These are phyloP conservation scores for Lycia hirtaria DNA, from an alignment of 2,888 invertebrate genomes.

Conservation along the genomic window DNA sequence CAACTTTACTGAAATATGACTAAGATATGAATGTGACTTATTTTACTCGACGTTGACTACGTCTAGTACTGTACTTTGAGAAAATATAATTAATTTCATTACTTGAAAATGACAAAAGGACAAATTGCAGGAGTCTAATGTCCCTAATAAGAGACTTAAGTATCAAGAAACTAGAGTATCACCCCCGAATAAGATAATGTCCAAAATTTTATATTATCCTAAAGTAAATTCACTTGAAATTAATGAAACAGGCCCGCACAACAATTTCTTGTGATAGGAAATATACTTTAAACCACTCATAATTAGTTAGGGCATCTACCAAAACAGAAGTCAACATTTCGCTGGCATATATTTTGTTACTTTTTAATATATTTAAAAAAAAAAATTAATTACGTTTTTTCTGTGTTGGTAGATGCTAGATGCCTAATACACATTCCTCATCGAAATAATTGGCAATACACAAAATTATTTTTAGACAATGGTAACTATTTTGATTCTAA, in stretches of 20 bases:
- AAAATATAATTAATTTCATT: too few species aligned
- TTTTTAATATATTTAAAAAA: too few species aligned
- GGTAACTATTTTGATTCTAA: constrained; percentile 39
- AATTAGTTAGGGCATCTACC: constrained; percentile 12
- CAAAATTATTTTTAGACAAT: constrained; percentile 26
- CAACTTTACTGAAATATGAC: not conserved
- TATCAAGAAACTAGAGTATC: too few species aligned
- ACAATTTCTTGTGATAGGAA: constrained; percentile 6
- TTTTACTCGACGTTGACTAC: too few species aligned
- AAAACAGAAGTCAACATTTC: constrained; percentile 16
- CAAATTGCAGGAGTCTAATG: too few species aligned
- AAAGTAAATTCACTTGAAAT: constrained; percentile 4
- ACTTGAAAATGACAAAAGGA: too few species aligned
- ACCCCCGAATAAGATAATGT: not conserved
- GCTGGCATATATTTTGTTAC: too few species aligned
- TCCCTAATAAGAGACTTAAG: too few species aligned
- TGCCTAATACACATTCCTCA: constrained; percentile 16
- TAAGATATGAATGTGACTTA: too few species aligned
- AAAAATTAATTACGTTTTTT: too few species aligned
- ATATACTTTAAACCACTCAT: constrained; percentile 2
- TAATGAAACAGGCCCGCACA: constrained; percentile 21
- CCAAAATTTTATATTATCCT: not conserved
- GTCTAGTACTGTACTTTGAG: too few species aligned
- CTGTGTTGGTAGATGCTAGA: constrained; percentile 16
- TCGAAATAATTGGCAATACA: constrained; percentile 43